A percentile compares a stretch with the other conserved stretches of the same genome.
These are phyloP conservation scores for Entelurus aequoreus DNA, from an alignment of 2,113 vertebrate genomes.

Conservation along the genomic window DNA sequence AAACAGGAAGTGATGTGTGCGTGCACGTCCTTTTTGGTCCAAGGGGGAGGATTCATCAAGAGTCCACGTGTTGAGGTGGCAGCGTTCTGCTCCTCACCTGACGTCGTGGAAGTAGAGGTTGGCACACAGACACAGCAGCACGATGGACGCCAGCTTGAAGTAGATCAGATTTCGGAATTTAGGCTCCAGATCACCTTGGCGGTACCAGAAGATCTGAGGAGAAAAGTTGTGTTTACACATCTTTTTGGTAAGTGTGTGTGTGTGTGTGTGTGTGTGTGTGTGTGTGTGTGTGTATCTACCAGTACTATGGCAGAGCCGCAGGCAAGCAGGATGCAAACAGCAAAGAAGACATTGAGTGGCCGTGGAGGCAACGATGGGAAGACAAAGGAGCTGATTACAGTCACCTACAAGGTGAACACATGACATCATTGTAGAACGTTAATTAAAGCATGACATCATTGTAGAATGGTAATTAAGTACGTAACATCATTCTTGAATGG, in stretches of 20 bases:
- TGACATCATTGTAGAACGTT: not conserved
- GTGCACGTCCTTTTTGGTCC: too few species aligned
- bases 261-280: slow-evolving; percentile 29
- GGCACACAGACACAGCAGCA: slow-evolving; percentile 97
- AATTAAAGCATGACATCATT: not conserved
- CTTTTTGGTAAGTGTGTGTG: not conserved
- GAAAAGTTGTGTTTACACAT: not conserved
- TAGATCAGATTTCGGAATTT: slow-evolving; percentile 98
- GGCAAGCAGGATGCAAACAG: slow-evolving; percentile 70
- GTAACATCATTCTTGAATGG: too few species aligned
- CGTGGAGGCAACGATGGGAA: slow-evolving; percentile 72
- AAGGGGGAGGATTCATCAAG: too few species aligned
- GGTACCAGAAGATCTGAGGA: slow-evolving; percentile 93
- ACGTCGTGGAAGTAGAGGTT: slow-evolving; percentile 98
- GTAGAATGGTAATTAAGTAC: not conserved
- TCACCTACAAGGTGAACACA: slow-evolving; percentile 56
- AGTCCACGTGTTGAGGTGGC: not conserved
- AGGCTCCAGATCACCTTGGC: slow-evolving; percentile 95
- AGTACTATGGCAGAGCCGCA: slow-evolving; percentile 70
- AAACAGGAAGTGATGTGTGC: too few species aligned
- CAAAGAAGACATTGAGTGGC: slow-evolving; percentile 75
- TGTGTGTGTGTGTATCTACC: slow-evolving; percentile 34
- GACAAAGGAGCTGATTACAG: slow-evolving; percentile 71
- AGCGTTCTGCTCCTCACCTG: slow-evolving; percentile 35
- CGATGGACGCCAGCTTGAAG: slow-evolving; percentile 88